Evolutionary conservation across 2,113 vertebrate species (phyloP).

Genomic region (Pogonocichla stellata): DNA sequence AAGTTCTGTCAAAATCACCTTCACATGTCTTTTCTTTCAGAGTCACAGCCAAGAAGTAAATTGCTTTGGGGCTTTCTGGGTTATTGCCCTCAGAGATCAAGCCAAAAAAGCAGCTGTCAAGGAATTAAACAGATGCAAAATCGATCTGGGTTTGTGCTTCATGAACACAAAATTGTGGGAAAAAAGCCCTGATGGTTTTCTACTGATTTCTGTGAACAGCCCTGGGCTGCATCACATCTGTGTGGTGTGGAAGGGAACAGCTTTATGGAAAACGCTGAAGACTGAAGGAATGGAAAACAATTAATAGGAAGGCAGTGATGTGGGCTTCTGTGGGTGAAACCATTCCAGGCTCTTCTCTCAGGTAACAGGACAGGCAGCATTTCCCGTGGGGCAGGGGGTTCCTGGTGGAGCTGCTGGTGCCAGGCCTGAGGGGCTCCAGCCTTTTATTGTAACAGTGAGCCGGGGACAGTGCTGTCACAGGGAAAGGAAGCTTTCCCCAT

Average conservation of each 20-base stretch:
- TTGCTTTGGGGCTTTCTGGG: background rate
- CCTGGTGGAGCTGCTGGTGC: background rate
- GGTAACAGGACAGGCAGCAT: background rate
- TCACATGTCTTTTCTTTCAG: background rate
- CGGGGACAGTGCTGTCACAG: fast-evolving
- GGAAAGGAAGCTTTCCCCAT: background rate
- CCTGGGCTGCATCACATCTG: background rate
- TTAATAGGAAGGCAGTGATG: background rate
- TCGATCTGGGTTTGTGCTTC: background rate
- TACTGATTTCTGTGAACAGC: background rate
- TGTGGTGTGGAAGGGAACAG: background rate
- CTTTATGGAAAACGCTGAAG: background rate
- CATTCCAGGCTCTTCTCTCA: background rate
- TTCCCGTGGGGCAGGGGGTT: fast-evolving
- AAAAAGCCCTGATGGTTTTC: background rate
- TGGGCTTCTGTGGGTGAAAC: background rate
- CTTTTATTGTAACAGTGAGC: fast-evolving
- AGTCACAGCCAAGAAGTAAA: background rate
- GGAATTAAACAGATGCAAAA: background rate
- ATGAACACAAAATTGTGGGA: background rate
- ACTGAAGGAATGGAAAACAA: background rate
- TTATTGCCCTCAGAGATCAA: background rate
- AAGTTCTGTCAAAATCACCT: background rate
- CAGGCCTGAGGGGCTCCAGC: background rate
- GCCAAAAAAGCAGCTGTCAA: background rate